Evolutionary conservation across 2,888 invertebrate genomes (phyloP), one percentile per base, ranked within the genome.

Genomic region (Amiota minor): DNA sequence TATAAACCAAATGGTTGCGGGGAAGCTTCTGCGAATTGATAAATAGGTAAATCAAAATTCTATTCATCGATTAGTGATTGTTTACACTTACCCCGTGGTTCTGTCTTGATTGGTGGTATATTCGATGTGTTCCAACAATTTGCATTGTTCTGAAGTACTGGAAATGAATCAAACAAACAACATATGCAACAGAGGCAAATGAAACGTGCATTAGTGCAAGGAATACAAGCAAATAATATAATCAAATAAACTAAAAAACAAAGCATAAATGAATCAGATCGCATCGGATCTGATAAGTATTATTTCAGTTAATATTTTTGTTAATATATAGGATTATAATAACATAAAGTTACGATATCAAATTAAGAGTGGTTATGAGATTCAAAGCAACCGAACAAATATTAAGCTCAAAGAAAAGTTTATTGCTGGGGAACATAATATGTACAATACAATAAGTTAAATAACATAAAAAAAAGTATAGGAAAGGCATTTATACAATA

Each of bases 61-160:
- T 11, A 49, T 10, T 35, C 3, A 18, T 23, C 14, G 35, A 20
- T 6, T 23, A 12, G 46, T 18, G 11, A 12, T 12, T 9, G 47
- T 1, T 11, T 14, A 20, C 9, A 68, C 82, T 85, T 76, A 89
- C 90, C 90, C 87, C 87, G 83, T 49, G 90, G 90, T 80, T 90
- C 90, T 4, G 87, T 86, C 82, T 90, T 90, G 16, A 90, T 89
- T 46, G 87, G 82, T 74, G 88, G 83, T 80, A 88, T 86, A 64
- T 85, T 88, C 70, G 84, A 79, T 16, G 87, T 79, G 76, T 88
- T 89, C 80, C 89, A 85, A 75, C 83, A 88, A 47, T 79, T 82
- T 78, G 87, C 81, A 76, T 83, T 87, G 65, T 74, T 77, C 76
- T 84, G 83, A 72, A 80, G 85, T 72, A 80, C 85, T 86, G 56